Base-by-base conservation (phyloP, 2,888 invertebrate species). In the Ceratothoa steindachneri region DNA sequence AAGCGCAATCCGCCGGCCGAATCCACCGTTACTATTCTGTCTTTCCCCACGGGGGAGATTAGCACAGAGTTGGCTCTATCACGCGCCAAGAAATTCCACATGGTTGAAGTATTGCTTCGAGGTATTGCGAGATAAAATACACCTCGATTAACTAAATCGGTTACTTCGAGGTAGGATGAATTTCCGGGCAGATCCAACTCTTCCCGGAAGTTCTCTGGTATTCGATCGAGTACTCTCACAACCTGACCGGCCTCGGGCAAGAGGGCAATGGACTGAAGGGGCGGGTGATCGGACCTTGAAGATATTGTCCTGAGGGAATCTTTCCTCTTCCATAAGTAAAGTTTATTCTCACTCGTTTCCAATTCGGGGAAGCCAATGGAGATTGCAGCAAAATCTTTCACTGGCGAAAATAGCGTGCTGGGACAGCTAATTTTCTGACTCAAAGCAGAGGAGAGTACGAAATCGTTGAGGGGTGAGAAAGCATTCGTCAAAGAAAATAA, bases 21-120 rank as follows among this genome's bases (percentile, higher is more conserved):
- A 81, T 89, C 89, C n/a, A 88, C 86, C 0, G 88, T 87, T 7
- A 87, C 85, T 28, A 89, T 82, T 29, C 86, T 86, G 76, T 87
- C 85, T 71, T 85, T 84, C 72, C 84, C 84, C 67, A 84, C 84
- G 5, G 83, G 80, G 0, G 86, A 84, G 53, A 86, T 81, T 30
- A 86, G 83, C 29, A 88, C 80, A 55, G 85, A 85, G 30, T 85
- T 81, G 51, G 75, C 72, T 5, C 71, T 70, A 3, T 70, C 66
- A 12, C 72, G 30, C 7, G 74, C 71, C n/a, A 68, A 71, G 41
- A 55, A 55, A 22, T 74, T 28, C 80, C 77, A 75, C 9, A 71
- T 51, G 75, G 74, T 73, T 41, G 75, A 71, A 9, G 74, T 74
- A 30, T 70, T 74, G 24, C 71, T 67, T 1, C 67, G 67, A 24